These are phyloP conservation scores for Triplophysa dalaica DNA, from an alignment of 2,113 vertebrate species.

Conservation along the genomic window DNA sequence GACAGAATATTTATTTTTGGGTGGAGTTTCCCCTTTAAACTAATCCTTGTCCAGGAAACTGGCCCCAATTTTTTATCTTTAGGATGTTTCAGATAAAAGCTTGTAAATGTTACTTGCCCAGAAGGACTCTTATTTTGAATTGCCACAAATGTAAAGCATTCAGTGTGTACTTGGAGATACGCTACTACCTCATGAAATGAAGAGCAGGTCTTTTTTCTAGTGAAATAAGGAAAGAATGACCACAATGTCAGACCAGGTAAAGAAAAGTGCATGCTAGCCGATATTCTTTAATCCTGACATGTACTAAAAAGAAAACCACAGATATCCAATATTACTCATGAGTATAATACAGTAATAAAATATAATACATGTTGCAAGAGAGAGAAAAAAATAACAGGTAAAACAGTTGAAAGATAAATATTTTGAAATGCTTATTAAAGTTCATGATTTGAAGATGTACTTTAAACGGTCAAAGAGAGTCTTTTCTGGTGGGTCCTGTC, in stretches of 20 bases:
- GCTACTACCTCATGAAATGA: not conserved
- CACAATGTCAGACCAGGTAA: constrained; percentile 61
- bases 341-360: constrained; percentile 78
- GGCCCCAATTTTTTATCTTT: too few species aligned
- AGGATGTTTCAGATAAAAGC: too few species aligned
- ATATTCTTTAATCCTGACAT: constrained; percentile 68
- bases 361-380: constrained; percentile 73
- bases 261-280: constrained; percentile 77
- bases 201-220: too few species aligned
- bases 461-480: constrained; percentile 66
- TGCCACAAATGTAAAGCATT: constrained; percentile 56
- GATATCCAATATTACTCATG: constrained; percentile 74
- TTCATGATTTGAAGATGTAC: constrained; percentile 60
- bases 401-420: constrained; percentile 67
- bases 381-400: constrained; percentile 66
- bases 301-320: constrained; percentile 68
- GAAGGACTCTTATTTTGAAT: constrained; percentile 12
- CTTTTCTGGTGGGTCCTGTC: constrained; percentile 62
- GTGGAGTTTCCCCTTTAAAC: too few species aligned
- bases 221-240: constrained; percentile 46
- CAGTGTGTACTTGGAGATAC: not conserved
- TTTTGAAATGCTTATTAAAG: constrained; percentile 70
- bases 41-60: too few species aligned
- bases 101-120: too few species aligned
- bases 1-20: too few species aligned